Percentiles rank a stretch among this genome's conserved stretches.
phyloP scores from a whole-genome alignment of 2,888 invertebrate genomes.

The Philaethria dido region DNA sequence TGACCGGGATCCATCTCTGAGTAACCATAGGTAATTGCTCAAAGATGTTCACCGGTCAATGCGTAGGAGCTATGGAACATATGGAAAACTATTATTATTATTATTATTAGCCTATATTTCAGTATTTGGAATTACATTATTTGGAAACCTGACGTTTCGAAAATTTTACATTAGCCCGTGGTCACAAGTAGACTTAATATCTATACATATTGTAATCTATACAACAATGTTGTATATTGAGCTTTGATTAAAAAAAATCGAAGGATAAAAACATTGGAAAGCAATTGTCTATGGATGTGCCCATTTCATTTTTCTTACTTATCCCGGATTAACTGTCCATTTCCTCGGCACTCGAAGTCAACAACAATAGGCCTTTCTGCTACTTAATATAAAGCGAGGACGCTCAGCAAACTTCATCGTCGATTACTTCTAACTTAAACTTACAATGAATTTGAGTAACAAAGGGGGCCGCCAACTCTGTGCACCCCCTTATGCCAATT shows the following conservation, averaged over 20 bases:
- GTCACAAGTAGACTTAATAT: no score
- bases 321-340: constrained; percentile 7
- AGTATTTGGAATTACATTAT: no score
- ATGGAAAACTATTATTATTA: no score
- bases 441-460: constrained; percentile 45
- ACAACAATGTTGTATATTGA: neutral
- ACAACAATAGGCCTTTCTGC: constrained; percentile 12
- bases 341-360: constrained; percentile 3
- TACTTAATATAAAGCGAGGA: constrained; percentile 30
- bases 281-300: neutral
- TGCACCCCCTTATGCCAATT: constrained; percentile 35
- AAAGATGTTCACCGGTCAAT: no score
- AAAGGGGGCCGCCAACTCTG: constrained; percentile 40
- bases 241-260: neutral
- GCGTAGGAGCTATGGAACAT: no score
- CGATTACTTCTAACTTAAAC: constrained; percentile 42
- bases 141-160: no score
- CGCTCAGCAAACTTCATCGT: constrained; percentile 35
- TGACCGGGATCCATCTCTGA: no score
- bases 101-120: no score
- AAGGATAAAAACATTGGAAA: neutral
- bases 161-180: no score
- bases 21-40: no score
- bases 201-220: no score
- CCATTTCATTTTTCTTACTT: constrained; percentile 10